Base-by-base conservation (phyloP, 2,797 vertebrate genomes). In the Peromyscus aztecus region DNA sequence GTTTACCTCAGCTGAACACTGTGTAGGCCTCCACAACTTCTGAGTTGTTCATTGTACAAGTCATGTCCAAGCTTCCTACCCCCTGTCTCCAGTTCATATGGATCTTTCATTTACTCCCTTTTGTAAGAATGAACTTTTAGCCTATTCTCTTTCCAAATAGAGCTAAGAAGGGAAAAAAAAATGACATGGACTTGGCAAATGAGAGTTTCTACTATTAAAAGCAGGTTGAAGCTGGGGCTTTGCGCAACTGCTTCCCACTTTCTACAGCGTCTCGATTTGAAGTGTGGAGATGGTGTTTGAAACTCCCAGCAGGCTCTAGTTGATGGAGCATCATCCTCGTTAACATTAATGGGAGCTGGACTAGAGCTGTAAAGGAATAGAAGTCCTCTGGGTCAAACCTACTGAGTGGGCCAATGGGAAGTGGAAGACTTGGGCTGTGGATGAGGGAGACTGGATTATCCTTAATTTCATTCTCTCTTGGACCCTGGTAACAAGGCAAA, bases 401-500 rank as follows among this genome's bases (percentile, higher is more conserved):
- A 83, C 89, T 93, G 96, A 59, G 78, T 75, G 78, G 43, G 29
- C 78, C 37, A 37, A 91, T n/a, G 34, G 61, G 40, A 91, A 91
- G 10, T 94, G 37, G 29, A 88, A 82, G 37, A 89, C 17, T 37
- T 75, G 63, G 78, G 55, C 9, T 65, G 10, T 24, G 16, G 31
- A 4, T 31, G 24, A n/a, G 8, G 7, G 34, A 92, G 31, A 94
- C n/a, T 92, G n/a, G 17, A 86, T 40, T 86, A 94, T 88, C 92
- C 94, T 95, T 97, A 90, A 97, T 97, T 97, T 96, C 94, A 96
- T 94, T 98, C 96, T 97, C 97, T 97, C 77, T 89, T 86, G 93
- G 91, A 94, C 78, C 65, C 49, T 5, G 90, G 93, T 93, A 96
- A 97, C 95, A 97, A 97, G 96, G 94, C 85, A 97, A 1, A 43